phyloP scores from a whole-genome alignment of 2,888 invertebrate genomes.

The Drosophila ustulata region DNA sequence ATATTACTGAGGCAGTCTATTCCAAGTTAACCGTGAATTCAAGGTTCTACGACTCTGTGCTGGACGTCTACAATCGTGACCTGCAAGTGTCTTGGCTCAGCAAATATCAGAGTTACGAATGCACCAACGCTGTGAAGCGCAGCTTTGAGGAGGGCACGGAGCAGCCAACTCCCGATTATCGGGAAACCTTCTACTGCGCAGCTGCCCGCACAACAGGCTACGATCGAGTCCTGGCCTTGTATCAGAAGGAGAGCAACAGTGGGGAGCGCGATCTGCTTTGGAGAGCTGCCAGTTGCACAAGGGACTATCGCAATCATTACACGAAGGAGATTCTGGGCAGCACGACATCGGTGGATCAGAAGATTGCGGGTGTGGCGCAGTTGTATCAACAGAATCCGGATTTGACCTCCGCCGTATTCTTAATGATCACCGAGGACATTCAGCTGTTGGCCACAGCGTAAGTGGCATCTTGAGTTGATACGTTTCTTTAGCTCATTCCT shows the following conservation, averaged over 20 bases:
- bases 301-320: constrained; percentile 86
- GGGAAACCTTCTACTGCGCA: constrained; percentile 72
- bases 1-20: constrained; percentile 85
- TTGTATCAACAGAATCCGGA: constrained; percentile 86
- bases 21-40: constrained; percentile 85
- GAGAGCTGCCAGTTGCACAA: constrained; percentile 89
- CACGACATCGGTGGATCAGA: constrained; percentile 52
- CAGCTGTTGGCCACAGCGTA: constrained; percentile 63
- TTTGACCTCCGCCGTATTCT: constrained; percentile 68
- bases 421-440: constrained; percentile 56
- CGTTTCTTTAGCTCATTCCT: not conserved
- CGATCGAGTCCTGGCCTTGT: constrained; percentile 84
- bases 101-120: constrained; percentile 86
- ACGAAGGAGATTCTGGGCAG: constrained; percentile 85
- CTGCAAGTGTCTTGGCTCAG: constrained; percentile 88
- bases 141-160: not conserved
- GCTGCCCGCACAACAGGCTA: constrained; percentile 52
- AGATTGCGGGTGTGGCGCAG: constrained; percentile 77
- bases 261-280: constrained; percentile 89
- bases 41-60: constrained; percentile 84
- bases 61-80: constrained; percentile 87
- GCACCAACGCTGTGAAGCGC: constrained; percentile 85
- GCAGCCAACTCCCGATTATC: constrained; percentile 67
- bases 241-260: constrained; percentile 86
- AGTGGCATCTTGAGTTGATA: constrained; percentile 33